Base-by-base conservation (phyloP, 2,888 invertebrate genomes). In the Aplocera efformata region DNA sequence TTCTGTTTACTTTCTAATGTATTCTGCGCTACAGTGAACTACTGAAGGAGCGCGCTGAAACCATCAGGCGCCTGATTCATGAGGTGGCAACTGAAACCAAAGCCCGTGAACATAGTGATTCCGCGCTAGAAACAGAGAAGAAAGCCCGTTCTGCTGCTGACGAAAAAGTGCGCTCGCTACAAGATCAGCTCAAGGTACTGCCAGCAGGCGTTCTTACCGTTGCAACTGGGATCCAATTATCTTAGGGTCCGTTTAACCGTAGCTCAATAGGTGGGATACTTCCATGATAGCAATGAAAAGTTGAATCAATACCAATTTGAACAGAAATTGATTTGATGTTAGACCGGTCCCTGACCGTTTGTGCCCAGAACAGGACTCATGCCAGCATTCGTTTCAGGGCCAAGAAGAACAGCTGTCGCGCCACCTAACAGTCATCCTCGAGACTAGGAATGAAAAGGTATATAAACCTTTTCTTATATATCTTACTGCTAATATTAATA, bases 11-110 rank as follows among this genome's bases (percentile, higher is more conserved):
- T n/a, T n/a, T n/a, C n/a, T n/a, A n/a, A n/a, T n/a, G n/a, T n/a
- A n/a, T n/a, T n/a, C n/a, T n/a, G n/a, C n/a, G n/a, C n/a, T n/a
- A n/a, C n/a, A n/a, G n/a, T n/a, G n/a, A n/a, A n/a, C n/a, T n/a
- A n/a, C 38, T 69, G 7, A 52, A 58, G 0, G 40, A 40, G 1
- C 31, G 60, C 20, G 67, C 67, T 25, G 63, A 60, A 1, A 59
- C 70, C 1, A 66, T 72, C 32, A 53, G 53, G 8, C 58, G 63
- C 6, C 57, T 79, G 7, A 73, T 71, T 67, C 57, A 60, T 0
- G 69, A 76, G 22, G 53, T 75, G 10, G 60, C 65, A 34, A 52
- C 38, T 1, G 60, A 57, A 7, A 53, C 58, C 0, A 69, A 72
- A 17, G 52, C 59, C 1, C 50, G 60, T 3, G 59, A 56, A 6